Base-by-base conservation (phyloP, 2,888 invertebrate species). In the Lathronympha strigana region DNA sequence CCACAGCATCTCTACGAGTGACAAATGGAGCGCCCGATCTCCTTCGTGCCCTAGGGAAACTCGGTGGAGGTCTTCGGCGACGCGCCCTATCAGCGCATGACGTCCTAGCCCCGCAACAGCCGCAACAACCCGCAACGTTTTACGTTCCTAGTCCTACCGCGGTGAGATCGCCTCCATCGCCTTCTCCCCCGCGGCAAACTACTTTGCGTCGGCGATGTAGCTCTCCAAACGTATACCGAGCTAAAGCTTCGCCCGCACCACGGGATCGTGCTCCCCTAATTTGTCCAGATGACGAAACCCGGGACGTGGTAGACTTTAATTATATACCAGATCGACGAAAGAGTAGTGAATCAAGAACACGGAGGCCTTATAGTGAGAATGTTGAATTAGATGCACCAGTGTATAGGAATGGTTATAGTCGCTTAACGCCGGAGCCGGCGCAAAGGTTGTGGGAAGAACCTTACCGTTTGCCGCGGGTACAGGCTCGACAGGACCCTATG, bases 1-100 rank as follows among this genome's bases (percentile, higher is more conserved):
- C 92, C 0, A 92, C 92, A 13, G 92, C 92, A 1, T 92, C 92
- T 5, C 79, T 92, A 5, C 83, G 92, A 5, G 92, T 92, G 8
- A 91, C 91, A 0, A 91, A 83, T 66, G 94, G 94, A 33, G 94
- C 95, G 19, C 94, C 95, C 69, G 95, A 95, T 76, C 93, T 94
- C 58, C 90, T 94, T 28, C 93, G 94, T 61, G 95, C 95, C 71
- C 91, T 96, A 71, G 95, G 94, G 67, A 94, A 95, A 77, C 93
- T 95, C 66, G 95, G 95, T 64, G 94, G 95, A 11, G 95, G 95
- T 0, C 84, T 95, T 66, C 88, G 95, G 51, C 88, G 95, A 60
- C 90, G 95, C 71, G 94, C 95, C 1, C 78, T 95, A 25, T 95
- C 95, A 55, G 95, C 95, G 11, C 94, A 95, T 72, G 95, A 95